phyloP scores from a whole-genome alignment of 1,140 invertebrate species.

The Pseudomyrmex pallidus region DNA sequence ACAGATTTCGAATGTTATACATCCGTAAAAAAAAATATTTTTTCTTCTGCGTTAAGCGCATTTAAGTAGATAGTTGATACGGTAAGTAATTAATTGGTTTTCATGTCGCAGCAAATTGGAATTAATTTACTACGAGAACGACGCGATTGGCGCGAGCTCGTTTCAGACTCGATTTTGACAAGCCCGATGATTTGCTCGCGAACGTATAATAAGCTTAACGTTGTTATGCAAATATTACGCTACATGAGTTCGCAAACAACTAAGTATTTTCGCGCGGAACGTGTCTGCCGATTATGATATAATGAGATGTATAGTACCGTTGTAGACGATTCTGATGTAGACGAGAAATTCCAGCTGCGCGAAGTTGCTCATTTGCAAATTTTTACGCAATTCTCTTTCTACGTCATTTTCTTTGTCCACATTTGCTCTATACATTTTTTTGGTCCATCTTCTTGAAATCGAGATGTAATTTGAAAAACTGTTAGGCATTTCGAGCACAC shows the following conservation, averaged over 20 bases:
- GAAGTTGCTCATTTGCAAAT: background rate
- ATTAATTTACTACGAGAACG: slow-evolving; percentile 35
- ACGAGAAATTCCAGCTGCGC: slow-evolving; percentile 35
- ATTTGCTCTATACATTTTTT: too few relatives aligned
- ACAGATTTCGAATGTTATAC: background rate
- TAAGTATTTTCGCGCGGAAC: slow-evolving; percentile 62
- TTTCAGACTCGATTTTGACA: slow-evolving; percentile 61
- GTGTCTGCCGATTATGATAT: slow-evolving; percentile 42
- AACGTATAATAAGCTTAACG: slow-evolving; percentile 68
- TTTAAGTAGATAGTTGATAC: background rate
- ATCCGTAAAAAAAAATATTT: background rate
- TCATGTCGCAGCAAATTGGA: slow-evolving; percentile 43
- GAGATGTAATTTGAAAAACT: background rate
- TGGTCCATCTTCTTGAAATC: too few relatives aligned
- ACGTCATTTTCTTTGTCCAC: too few relatives aligned
- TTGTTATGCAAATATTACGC: slow-evolving; percentile 72
- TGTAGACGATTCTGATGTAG: slow-evolving; percentile 42
- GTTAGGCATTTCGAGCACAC: too few relatives aligned
- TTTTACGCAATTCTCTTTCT: too few relatives aligned
- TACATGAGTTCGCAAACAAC: slow-evolving; percentile 72
- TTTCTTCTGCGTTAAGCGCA: background rate
- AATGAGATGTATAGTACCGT: slow-evolving; percentile 59
- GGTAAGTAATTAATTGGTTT: slow-evolving; percentile 26
- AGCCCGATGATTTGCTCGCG: slow-evolving; percentile 50
- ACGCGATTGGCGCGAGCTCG: background rate